Conservation (phyloP, 2,113 vertebrate species). For the Zosterops lateralis region DNA sequence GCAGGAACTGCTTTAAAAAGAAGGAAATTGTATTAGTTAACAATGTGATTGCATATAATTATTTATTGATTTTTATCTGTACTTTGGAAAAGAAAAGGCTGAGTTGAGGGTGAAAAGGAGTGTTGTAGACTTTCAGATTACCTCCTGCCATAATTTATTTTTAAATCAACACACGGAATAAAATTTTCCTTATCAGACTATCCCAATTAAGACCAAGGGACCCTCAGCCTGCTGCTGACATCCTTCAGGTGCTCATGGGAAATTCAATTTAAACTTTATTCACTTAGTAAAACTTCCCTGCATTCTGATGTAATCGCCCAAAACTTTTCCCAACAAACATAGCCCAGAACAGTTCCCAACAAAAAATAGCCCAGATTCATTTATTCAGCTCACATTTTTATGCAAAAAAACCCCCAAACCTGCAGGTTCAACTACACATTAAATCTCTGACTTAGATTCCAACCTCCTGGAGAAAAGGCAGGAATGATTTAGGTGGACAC, state of each 20-base stretch:
- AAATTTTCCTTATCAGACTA: background rate
- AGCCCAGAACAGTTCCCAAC: background rate
- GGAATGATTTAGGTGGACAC: background rate
- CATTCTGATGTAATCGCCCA: background rate
- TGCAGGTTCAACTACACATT: background rate
- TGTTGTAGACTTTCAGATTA: background rate
- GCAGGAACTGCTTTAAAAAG: background rate
- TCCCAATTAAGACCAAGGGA: background rate
- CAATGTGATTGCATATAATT: background rate
- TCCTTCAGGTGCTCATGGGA: background rate
- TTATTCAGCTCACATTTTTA: background rate
- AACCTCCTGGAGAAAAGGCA: background rate
- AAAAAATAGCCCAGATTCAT: background rate
- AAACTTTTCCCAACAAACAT: too few species aligned
- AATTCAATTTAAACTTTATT: conserved; percentile 13
- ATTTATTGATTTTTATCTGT: background rate
- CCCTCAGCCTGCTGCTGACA: background rate
- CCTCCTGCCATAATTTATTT: background rate
- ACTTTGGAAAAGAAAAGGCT: background rate
- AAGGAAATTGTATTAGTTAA: background rate
- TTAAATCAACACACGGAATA: background rate
- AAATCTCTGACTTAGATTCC: background rate
- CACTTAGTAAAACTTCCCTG: background rate
- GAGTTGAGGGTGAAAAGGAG: background rate
- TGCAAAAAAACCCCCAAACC: background rate